A percentile compares a stretch with the other conserved stretches of the same genome.
Evolutionary conservation across 1,140 invertebrate species (phyloP).

Genomic region (Lasaia peninsularis): DNA sequence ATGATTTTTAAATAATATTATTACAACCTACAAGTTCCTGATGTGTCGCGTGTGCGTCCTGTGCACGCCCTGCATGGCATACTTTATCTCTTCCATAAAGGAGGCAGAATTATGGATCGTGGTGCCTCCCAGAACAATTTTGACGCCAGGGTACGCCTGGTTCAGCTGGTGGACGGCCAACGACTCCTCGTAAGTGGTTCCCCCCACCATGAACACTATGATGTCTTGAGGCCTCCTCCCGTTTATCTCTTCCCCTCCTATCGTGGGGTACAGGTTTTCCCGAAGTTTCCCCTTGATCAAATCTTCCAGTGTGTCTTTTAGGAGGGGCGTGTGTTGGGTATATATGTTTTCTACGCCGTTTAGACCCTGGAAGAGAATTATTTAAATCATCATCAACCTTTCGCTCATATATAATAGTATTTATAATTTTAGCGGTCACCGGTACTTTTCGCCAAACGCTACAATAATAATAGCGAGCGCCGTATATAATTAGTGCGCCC

Average conservation of each 20-base stretch:
- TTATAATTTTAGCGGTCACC: too few species aligned
- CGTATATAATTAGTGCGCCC: too few species aligned
- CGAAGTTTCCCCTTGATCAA: constrained; percentile 91
- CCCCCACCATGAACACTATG: constrained; percentile 96
- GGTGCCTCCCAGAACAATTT: constrained; percentile 93
- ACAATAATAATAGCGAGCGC: too few species aligned
- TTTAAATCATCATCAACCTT: neutral
- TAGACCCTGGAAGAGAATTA: constrained; percentile 79
- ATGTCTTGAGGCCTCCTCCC: constrained; percentile 88
- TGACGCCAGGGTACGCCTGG: constrained; percentile 84
- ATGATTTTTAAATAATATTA: too few species aligned
- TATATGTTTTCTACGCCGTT: constrained; percentile 98
- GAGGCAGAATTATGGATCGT: constrained; percentile 92
- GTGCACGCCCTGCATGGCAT: constrained; percentile 75
- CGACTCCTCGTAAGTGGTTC: constrained; percentile 98
- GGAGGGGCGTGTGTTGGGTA: constrained; percentile 93
- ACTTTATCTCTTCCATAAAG: constrained; percentile 85
- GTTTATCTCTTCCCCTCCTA: constrained; percentile 80
- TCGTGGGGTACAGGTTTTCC: constrained; percentile 89
- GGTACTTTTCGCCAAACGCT: too few species aligned
- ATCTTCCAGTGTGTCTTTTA: constrained; percentile 93
- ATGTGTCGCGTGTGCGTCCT: constrained; percentile 75
- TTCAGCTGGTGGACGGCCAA: constrained; percentile 91
- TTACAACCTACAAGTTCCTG: constrained; percentile 39
- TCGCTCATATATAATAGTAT: too few species aligned